Evolutionary conservation across 2,797 vertebrate species (phyloP).

Genomic region (Botia almorhae): DNA sequence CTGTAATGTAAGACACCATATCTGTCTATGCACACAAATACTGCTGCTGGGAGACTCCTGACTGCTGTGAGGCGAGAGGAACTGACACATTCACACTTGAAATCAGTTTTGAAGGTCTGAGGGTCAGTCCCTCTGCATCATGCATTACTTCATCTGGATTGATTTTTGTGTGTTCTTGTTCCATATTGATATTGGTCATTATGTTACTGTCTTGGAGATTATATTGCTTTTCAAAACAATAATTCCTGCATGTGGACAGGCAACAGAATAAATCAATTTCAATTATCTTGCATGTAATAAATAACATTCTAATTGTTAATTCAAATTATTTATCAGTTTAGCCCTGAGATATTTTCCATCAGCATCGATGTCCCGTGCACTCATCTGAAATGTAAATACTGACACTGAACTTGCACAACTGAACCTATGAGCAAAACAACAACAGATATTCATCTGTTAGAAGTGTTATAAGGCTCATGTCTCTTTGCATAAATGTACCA

Average conservation of each 20-base stretch:
- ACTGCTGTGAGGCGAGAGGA: no score
- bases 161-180: conserved; percentile 46
- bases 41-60: background rate
- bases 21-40: background rate
- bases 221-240: conserved; percentile 61
- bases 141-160: conserved; percentile 36
- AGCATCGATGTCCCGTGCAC: conserved; percentile 48
- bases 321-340: conserved; percentile 58
- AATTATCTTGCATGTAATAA: conserved; percentile 73
- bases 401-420: conserved; percentile 8
- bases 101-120: conserved; percentile 2
- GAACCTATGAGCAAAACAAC: background rate
- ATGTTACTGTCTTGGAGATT: conserved; percentile 43
- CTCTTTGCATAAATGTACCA: conserved; percentile 8
- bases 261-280: conserved; percentile 75
- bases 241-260: conserved; percentile 59
- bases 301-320: conserved; percentile 76
- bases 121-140: conserved; percentile 17
- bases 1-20: background rate
- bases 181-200: conserved; percentile 59
- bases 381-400: conserved; percentile 23
- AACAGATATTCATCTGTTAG: no score
- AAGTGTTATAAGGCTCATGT: background rate
- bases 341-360: conserved; percentile 58
- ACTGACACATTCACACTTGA: background rate